Evolutionary conservation across 1,140 invertebrate species (phyloP).

Genomic region (Liolophura sinensis): DNA sequence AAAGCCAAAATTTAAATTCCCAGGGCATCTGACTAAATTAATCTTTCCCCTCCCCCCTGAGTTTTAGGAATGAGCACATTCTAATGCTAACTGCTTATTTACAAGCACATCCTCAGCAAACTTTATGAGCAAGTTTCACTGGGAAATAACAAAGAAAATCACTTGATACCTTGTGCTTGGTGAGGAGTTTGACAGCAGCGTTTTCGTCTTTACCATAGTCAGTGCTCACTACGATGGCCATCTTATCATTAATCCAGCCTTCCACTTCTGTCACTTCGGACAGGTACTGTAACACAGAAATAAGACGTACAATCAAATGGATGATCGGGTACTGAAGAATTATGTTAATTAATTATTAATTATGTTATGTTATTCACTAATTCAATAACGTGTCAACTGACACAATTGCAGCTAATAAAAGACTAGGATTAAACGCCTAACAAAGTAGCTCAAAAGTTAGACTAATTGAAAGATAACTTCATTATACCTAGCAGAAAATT

Average conservation of each 20-base stretch:
- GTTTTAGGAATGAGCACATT: not conserved
- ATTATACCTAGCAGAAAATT: too few species aligned
- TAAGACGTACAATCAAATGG: slow-evolving; percentile 11
- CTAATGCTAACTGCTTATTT: too few species aligned
- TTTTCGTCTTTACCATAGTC: slow-evolving; percentile 99
- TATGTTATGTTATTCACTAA: not conserved
- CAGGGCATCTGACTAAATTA: too few species aligned
- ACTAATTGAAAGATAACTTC: too few species aligned
- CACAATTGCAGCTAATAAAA: not conserved
- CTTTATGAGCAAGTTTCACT: not conserved
- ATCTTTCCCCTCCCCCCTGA: too few species aligned
- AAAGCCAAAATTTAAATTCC: too few species aligned
- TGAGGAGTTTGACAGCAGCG: slow-evolving; percentile 93
- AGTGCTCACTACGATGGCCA: slow-evolving; percentile 86
- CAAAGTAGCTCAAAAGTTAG: too few species aligned
- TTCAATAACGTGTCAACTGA: not conserved
- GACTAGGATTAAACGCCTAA: too few species aligned
- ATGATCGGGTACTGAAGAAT: not conserved
- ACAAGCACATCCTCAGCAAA: not conserved
- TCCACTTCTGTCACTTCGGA: slow-evolving; percentile 99
- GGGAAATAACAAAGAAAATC: not conserved
- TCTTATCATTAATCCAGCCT: slow-evolving; percentile 98
- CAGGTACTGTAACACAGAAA: slow-evolving; percentile 80
- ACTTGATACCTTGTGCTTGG: slow-evolving; percentile 89
- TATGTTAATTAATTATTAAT: not conserved